These are phyloP conservation scores for Vesta saturnalis DNA, from an alignment of 2,888 invertebrate species.

Conservation along the genomic window DNA sequence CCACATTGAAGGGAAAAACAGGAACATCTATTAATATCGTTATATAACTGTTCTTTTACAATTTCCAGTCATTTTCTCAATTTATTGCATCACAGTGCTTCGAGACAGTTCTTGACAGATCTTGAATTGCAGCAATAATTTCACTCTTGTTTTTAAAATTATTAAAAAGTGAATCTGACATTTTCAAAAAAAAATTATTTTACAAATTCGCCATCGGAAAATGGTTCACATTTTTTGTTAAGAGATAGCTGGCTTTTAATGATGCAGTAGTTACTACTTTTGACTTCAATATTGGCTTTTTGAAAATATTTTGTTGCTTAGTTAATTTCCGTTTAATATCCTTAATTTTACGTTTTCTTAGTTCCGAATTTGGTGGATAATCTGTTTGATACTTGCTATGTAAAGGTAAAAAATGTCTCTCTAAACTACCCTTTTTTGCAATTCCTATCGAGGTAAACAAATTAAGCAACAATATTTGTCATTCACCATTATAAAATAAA, in stretches of 20 bases:
- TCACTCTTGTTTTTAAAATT: slow-evolving; percentile 9
- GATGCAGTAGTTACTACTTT: slow-evolving; percentile 22
- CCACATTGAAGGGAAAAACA: slow-evolving; percentile 30
- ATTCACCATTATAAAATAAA: slow-evolving; percentile 38
- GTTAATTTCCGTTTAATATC: too few species aligned
- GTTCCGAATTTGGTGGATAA: slow-evolving; percentile 34
- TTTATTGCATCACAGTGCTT: too few species aligned
- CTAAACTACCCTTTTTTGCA: too few species aligned
- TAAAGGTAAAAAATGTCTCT: slow-evolving; percentile 34
- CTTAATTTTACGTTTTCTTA: too few species aligned
- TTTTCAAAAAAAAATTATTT: slow-evolving; percentile 26
- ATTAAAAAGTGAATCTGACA: slow-evolving; percentile 30
- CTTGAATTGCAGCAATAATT: too few species aligned
- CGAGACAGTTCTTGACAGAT: too few species aligned
- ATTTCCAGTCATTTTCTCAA: slow-evolving; percentile 11
- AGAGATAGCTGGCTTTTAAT: slow-evolving; percentile 34
- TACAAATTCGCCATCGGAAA: slow-evolving; percentile 31
- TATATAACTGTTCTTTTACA: background rate
- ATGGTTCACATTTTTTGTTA: slow-evolving; percentile 35
- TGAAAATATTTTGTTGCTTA: too few species aligned
- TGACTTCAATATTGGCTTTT: too few species aligned
- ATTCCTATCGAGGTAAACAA: too few species aligned
- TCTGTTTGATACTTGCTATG: slow-evolving; percentile 36
- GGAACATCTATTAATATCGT: slow-evolving; percentile 11
- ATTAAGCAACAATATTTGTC: slow-evolving; percentile 41